Base-by-base conservation (phyloP, 2,797 vertebrate species). In the Gouania willdenowi region DNA sequence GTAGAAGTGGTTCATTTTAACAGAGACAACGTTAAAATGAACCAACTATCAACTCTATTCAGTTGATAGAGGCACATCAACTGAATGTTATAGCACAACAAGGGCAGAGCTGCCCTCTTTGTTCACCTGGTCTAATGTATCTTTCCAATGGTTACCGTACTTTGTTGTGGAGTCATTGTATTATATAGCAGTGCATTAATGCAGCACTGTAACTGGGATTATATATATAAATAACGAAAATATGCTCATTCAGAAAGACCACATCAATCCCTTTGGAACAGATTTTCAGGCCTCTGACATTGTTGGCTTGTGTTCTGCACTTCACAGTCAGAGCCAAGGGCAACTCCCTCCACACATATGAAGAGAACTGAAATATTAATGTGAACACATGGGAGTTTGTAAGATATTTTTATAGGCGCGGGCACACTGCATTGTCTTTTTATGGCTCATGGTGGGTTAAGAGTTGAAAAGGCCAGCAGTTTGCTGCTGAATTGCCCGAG, bases 361-460 rank as follows among this genome's bases (percentile, higher is more conserved):
- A 26, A 4, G 30, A 36, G 1, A 71, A 44, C 54, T 64, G 19
- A 78, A 71, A 65, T 72, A 77, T 71, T 77, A 39, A 66, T 54
- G 39, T 18, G 39, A 53, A 34, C 36, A 29, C 39, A 54, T 21
- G 45, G 35, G 13, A 16, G 18, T 23, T 26, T 37, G 63, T 41
- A 39, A 25, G 49, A 42, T 43, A 28, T 28, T 50, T 64, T 65
- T 31, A 54, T 2, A 3, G 51, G 24, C 19, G 21, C 15, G 1
- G 9, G 15, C 0, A 15, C 8, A 20, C 52, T 3, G 17, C 20
- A 13, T 58, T 57, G 39, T 48, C 35, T 53, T 58, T 55, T 23
- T 39, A 9, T 49, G 48, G 59, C 43, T 57, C 35, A 29, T 35
- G 14, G 20, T 4, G 34, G 49, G 48, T 43, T 34, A 33, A 48